Percentiles rank a stretch among this genome's conserved stretches.
phyloP scores from a whole-genome alignment of 2,113 vertebrate genomes.

The Tragelaphus buxtoni region DNA sequence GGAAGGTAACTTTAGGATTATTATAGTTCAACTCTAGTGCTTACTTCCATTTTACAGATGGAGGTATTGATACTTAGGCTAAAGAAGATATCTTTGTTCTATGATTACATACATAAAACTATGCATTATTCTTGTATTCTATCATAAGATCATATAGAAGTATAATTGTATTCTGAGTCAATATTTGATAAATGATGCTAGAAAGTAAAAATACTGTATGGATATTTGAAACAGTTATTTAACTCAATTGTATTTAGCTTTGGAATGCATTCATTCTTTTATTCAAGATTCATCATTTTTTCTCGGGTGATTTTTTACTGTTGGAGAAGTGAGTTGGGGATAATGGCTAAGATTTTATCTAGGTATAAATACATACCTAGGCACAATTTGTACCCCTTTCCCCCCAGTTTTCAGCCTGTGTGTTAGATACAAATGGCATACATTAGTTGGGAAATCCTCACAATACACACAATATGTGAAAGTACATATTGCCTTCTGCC shows the following conservation, averaged over 20 bases:
- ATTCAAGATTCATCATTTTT: constrained; percentile 1
- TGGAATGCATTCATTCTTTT: not conserved
- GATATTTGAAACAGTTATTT: not conserved
- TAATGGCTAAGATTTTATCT: not conserved
- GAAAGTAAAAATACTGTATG: not conserved
- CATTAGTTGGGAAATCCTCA: not conserved
- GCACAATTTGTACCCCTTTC: not conserved
- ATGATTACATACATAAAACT: not conserved
- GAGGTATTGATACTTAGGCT: not conserved
- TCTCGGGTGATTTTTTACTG: not conserved
- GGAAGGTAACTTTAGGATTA: not conserved
- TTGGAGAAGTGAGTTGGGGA: not conserved
- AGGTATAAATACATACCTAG: not conserved
- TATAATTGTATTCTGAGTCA: not conserved
- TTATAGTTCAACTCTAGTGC: not conserved
- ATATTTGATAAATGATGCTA: not conserved
- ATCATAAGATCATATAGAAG: not conserved
- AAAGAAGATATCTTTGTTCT: not conserved
- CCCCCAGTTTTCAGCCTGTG: not conserved
- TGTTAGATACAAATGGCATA: not conserved
- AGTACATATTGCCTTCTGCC: not conserved
- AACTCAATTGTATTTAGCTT: not conserved
- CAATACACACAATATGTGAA: not conserved
- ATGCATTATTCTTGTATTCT: not conserved
- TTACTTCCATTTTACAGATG: not conserved